Base-by-base conservation (phyloP, 53 echinoderm and acorn worm species). In the Paracentrotus lividus region DNA sequence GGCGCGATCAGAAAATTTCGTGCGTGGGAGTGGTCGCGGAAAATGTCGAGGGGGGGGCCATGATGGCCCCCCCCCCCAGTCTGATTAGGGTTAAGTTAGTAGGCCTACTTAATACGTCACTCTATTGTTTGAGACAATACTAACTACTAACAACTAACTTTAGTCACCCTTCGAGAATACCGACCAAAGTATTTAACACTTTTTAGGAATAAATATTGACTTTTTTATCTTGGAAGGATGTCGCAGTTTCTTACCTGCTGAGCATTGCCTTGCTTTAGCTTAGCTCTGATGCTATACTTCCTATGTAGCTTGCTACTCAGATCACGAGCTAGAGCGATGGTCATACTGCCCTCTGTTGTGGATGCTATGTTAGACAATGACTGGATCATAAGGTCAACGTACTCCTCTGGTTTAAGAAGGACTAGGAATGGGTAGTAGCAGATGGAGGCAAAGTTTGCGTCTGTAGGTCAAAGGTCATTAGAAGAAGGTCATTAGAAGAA, bases 211-310 rank as follows among this genome's bases (percentile, higher is more conserved):
- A n/a, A n/a, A n/a, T n/a, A n/a, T n/a, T n/a, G n/a, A n/a, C n/a
- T n/a, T n/a, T n/a, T n/a, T n/a, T n/a, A n/a, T n/a, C n/a, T n/a
- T n/a, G n/a, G n/a, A n/a, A n/a, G n/a, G n/a, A n/a, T n/a, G n/a
- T n/a, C n/a, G n/a, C n/a, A n/a, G n/a, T n/a, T n/a, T n/a, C 20
- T 8, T 81, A 97, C 99, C 96, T 97, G 97, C 21, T 99, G 95
- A 10, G 96, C 95, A 1, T 96, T 95, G 14, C 96, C 96, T n/a
- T 53, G 96, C 95, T 96, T 94, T 21, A 96, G 94, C 90, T 97
- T 96, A 53, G 91, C 91, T 18, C 96, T 78, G 66, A 99, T 95
- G 42, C 94, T 55, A 51, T 94, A 96, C 91, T 96, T 94, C 29
- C 96, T 95, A 49, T 88, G 90, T 15, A 97, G 95, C 53, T 85